Evolutionary conservation across 2,113 vertebrate species (phyloP), one percentile per base, ranked within the genome.

Genomic region (Strigops habroptila): DNA sequence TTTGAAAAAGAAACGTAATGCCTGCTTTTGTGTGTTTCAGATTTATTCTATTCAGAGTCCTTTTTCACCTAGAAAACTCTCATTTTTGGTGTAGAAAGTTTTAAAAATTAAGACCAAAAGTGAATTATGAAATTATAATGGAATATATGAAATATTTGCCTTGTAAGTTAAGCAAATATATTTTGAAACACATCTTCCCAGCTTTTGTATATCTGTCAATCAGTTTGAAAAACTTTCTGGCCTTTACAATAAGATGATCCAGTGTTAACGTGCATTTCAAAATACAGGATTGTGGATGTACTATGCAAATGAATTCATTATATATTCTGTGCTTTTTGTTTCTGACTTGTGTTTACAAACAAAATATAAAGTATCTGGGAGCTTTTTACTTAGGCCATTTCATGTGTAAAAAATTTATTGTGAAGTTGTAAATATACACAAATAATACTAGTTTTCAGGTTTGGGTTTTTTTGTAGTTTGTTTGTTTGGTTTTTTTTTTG

Each of bases 391-490:
- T 83, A 52, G 13, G 10, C 28, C 2, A 4, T 48, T 76, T 73
- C 1, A 17, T 28, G 7, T 31, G 5, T 68, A 24, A 74, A 75
- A 33, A 6, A 23, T 64, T 77, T 70, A 63, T 64, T 78, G 30
- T 44, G 23, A 27, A 68, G 9, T 57, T 67, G 13, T 63, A 90
- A 86, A 55, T 77, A 51, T 27, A 41, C 8, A 25, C 28, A 7
- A 87, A 18, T 81, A 82, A 46, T 60, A 37, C 7, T 52, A 59
- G 24, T 75, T 87, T 79, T 85, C 16, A 23, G 17, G 3, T 27
- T 18, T 10, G 2, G 13, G 4, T 0, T 8, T 28, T 51, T 28
- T 8, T 75, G 44, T 16, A 1, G 3, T 14, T 51, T 69, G 4
- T 31, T 73, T 67, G 22, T 1, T 44, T 49, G 16, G 4, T 15